Percentiles rank a stretch among this genome's conserved stretches.
These are phyloP conservation scores for Brachycybe producta DNA, from an alignment of 2,888 invertebrate genomes.

Conservation along the genomic window DNA sequence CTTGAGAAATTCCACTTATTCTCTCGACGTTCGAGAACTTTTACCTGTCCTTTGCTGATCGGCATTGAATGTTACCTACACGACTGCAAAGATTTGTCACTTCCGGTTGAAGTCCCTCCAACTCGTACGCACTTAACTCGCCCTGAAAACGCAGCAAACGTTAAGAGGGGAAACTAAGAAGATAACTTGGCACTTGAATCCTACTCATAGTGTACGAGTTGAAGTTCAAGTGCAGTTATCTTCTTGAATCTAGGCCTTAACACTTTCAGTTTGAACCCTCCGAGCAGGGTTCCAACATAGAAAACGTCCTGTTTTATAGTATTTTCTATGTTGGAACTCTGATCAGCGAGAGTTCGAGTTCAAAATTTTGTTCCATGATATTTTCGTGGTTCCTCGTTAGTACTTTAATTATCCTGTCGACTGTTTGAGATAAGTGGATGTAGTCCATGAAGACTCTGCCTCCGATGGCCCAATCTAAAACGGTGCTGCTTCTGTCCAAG, in stretches of 20 bases:
- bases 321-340: too few species aligned
- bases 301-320: too few species aligned
- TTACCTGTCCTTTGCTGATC: constrained; percentile 42
- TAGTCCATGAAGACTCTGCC: constrained; percentile 61
- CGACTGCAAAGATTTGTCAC: constrained; percentile 41
- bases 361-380: too few species aligned
- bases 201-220: too few species aligned
- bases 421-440: constrained; percentile 41
- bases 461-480: constrained; percentile 57
- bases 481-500: constrained; percentile 40
- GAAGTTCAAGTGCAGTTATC: too few species aligned
- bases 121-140: constrained; percentile 31
- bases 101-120: constrained; percentile 41
- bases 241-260: too few species aligned
- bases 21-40: background rate
- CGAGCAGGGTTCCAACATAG: too few species aligned
- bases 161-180: constrained; percentile 20
- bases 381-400: constrained; percentile 15
- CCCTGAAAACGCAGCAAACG: constrained; percentile 24
- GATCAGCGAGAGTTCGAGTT: too few species aligned
- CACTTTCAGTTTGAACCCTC: too few species aligned
- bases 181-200: too few species aligned
- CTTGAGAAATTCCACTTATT: background rate
- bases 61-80: constrained; percentile 39
- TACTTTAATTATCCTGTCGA: constrained; percentile 21